Base-by-base conservation (phyloP, 2,113 vertebrate genomes). In the Oxyura jamaicensis region DNA sequence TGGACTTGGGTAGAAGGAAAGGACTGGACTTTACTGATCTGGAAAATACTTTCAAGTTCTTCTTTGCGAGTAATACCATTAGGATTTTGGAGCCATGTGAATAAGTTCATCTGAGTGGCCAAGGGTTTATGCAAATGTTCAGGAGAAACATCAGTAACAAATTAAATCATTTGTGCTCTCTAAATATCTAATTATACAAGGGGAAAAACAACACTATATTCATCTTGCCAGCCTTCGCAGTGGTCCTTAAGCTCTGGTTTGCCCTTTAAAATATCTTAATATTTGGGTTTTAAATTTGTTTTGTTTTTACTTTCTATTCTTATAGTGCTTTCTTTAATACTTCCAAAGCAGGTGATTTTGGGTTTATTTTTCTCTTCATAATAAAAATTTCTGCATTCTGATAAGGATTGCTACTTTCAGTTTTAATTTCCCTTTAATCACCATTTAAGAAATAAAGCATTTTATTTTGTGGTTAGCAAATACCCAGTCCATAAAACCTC, bases 111-210 rank as follows among this genome's bases (percentile, higher is more conserved):
- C 84, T 81, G 68, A 93, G 88, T 95, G 96, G 90, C 92, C 96
- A 97, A 97, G 81, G 96, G 69, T 97, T 97, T 97, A 97, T 97
- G 96, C 91, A 98, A 97, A 98, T 97, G 25, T 94, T 93, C 66
- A 95, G 95, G 75, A 93, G 92, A 96, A 97, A 88, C 72, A 95
- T 96, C 93, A 97, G 83, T 86, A 91, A 97, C 95, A 97, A 97
- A 97, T 97, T 96, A 97, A 97, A 91, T 96, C 31, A 84, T 97
- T 96, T 97, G 90, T 96, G 79, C 85, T 96, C 88, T 97, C 89
- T 97, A 97, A 97, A 96, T 97, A 95, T 83, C 92, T 97, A 97
- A 97, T 97, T 98, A 96, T 96, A 94, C 86, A 82, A 83, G 62
- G 60, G 39, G 8, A 92, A 96, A 95, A 88, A 6, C 75, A 94